Evolutionary conservation across 2,797 vertebrate species (phyloP), one percentile per base, ranked within the genome.

Genomic region (Synanceia verrucosa): DNA sequence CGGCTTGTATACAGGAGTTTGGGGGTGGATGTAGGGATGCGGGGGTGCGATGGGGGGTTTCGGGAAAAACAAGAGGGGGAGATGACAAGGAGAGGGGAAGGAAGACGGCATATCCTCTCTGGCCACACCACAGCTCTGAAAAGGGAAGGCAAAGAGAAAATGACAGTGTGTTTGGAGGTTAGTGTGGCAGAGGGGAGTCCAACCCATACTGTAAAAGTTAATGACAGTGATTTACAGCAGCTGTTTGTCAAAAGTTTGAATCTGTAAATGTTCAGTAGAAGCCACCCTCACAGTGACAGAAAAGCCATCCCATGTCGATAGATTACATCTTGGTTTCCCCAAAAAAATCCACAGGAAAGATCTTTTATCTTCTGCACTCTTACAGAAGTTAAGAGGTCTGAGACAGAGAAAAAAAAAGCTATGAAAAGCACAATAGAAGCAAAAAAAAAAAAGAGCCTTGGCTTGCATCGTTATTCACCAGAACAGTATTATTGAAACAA

Each of bases 401-500:
- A 79, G 29, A 59, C 28, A 52, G n/a, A n/a, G n/a, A 70, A 46
- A 78, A 39, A 60, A 12, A 67, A 65, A 53, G 26, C 33, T 29
- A 72, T 58, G 48, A 65, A 59, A 68, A 68, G 61, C 51, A 60
- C 62, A 74, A 85, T n/a, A 67, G 62, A 83, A 58, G 78, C 34
- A 55, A 46, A 71, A 66, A 63, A 18, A 66, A 74, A 81, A 57
- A 34, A 47, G 43, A 47, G 48, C 6, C 55, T 76, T 84, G 83
- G 73, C 80, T 73, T 7, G 9, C 29, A 31, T 79, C 44, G 51
- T 21, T 47, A 7, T 57, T 78, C 56, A 58, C 59, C 43, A 78
- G 70, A 79, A 46, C 58, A 86, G 76, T 60, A 81, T 85, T 73
- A 90, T 77, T 82, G 73, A 81, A 89, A 90, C 81, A 89, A 87